These are phyloP conservation scores for Watsonalla cultraria DNA, from an alignment of 2,888 invertebrate genomes.

Conservation along the genomic window DNA sequence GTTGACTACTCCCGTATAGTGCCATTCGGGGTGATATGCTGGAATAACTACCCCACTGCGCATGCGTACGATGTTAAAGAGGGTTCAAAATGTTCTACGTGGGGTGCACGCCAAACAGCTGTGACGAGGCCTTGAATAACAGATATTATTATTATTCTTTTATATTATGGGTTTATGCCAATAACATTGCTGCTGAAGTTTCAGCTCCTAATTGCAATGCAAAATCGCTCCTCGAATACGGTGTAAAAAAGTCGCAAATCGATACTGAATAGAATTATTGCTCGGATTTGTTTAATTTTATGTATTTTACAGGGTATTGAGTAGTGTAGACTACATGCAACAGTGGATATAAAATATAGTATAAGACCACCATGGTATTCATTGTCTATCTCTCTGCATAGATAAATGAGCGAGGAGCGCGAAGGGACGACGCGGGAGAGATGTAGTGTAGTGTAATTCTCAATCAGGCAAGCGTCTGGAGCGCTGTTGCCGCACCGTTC, in stretches of 20 bases:
- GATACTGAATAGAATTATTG: no score
- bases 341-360: neutral
- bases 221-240: no score
- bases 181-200: no score
- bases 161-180: neutral
- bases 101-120: constrained; percentile 64
- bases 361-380: constrained; percentile 37
- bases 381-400: neutral
- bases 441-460: constrained; percentile 68
- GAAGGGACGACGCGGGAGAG: constrained; percentile 64
- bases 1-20: constrained; percentile 51
- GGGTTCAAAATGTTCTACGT: constrained; percentile 59
- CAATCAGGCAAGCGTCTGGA: constrained; percentile 72
- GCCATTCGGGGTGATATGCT: constrained; percentile 47
- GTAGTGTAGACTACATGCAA: no score
- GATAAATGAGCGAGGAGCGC: constrained; percentile 28
- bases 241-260: no score
- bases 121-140: constrained; percentile 39
- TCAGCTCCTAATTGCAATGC: no score
- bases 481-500: constrained; percentile 73
- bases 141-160: constrained; percentile 3
- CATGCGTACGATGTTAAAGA: constrained; percentile 64
- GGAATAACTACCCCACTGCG: constrained; percentile 60
- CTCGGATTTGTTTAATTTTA: no score
- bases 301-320: no score